Evolutionary conservation across 2,797 vertebrate genomes (phyloP), one percentile per base, ranked within the genome.

Genomic region (Chloroceryle inda): DNA sequence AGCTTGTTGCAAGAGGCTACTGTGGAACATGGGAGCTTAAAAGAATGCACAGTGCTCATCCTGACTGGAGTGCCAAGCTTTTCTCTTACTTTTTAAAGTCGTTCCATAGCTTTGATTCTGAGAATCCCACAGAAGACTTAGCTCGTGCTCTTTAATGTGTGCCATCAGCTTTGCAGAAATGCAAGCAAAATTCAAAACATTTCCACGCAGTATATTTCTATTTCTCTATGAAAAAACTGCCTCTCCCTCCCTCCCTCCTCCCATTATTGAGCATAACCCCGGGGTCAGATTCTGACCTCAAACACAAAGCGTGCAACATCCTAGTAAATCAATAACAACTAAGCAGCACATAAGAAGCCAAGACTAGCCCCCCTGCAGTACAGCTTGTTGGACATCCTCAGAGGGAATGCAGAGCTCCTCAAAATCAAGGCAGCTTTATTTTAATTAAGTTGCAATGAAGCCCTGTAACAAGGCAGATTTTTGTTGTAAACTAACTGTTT

Each of bases 1-100:
- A 66, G 72, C 29, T 72, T 61, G 64, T 71, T 97, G 75, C 79
- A 82, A 91, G 63, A 95, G 69, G 78, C 79, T 95, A 92, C 90
- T 75, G 82, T 77, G 78, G 91, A 94, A 95, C 71, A 94, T 69
- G 80, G 79, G 42, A 88, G 55, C 35, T 88, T 87, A 92, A 93
- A 88, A 88, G 94, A 95, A 93, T 74, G 50, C 45, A 75, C 9
- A 74, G 80, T 71, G 68, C 45, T 92, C 88, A 35, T 87, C 62
- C 85, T 64, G 75, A 85, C 50, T 74, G 47, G 38, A 89, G 31
- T 40, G 62, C 33, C 66, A 94, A 85, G 62, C 2, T 2, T 79
- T 92, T 78, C 67, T 86, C 77, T 69, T 92, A 89, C 55, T 74
- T 95, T 91, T 90, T 71, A 67, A 72, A 89, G 85, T 42, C 37